Conservation (phyloP, 2,888 invertebrate genomes). For the Crematogaster levior region DNA sequence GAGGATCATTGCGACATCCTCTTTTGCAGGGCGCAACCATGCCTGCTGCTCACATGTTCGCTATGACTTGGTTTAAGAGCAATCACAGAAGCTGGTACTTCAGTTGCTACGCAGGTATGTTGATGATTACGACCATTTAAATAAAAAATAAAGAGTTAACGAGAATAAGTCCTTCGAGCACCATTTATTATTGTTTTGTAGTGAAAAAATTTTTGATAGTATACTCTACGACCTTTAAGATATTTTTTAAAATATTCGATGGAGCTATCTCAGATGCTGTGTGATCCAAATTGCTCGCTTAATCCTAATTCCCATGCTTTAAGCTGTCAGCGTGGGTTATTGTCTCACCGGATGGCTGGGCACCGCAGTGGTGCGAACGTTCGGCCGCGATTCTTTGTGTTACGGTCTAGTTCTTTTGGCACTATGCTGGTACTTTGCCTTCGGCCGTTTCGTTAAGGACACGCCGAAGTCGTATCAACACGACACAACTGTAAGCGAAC, state of each 20-base stretch:
- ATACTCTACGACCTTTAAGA: neutral
- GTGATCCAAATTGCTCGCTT: neutral
- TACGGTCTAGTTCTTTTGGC: slow-evolving; percentile 86
- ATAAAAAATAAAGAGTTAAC: neutral
- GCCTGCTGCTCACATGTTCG: slow-evolving; percentile 88
- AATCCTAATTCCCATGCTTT: slow-evolving; percentile 30
- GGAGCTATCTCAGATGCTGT: neutral
- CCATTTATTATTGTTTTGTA: neutral
- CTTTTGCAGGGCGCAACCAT: slow-evolving; percentile 87
- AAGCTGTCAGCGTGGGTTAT: slow-evolving; percentile 87
- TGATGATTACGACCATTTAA: neutral
- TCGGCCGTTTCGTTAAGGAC: slow-evolving; percentile 87
- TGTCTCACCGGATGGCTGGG: slow-evolving; percentile 87
- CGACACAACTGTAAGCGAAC: slow-evolving; percentile 82
- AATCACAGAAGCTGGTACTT: slow-evolving; percentile 87
- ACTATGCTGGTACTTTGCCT: slow-evolving; percentile 87
- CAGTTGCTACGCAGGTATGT: slow-evolving; percentile 87
- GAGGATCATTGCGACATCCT: slow-evolving; percentile 34
- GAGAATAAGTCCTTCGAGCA: neutral
- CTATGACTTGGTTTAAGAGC: slow-evolving; percentile 88
- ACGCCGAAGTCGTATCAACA: slow-evolving; percentile 85
- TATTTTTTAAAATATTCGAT: neutral
- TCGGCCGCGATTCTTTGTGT: slow-evolving; percentile 87
- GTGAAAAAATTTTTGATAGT: neutral
- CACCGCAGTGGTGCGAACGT: slow-evolving; percentile 86